Base-by-base conservation (phyloP, 2,888 invertebrate species). In the Mythimna lalbum region DNA sequence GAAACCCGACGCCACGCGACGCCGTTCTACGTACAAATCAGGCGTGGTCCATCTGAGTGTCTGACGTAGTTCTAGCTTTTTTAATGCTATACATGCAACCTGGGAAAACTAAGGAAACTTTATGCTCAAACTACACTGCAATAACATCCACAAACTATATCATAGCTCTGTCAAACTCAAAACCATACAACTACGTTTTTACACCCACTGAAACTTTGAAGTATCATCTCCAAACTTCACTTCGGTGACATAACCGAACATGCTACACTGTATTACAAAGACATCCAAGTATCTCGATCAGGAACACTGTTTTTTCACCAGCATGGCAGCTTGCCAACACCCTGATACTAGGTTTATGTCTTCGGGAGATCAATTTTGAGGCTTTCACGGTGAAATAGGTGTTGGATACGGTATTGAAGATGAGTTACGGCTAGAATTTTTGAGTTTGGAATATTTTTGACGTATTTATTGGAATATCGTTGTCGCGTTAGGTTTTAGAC, bases 321-420 rank as follows among this genome's bases (percentile, higher is more conserved):
- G 69, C 70, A 74, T 84, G 84, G 84, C 80, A 76, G 50, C 12
- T 21, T 75, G 86, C 86, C 86, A 85, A 49, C 72, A 27, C 59
- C 27, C 23, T 59, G 65, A 60, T 63, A 78, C 72, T 75, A 73
- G 55, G 71, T 78, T 79, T 84, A 79, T 62, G 67, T 79, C 81
- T 78, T 81, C 63, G 65, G 23, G 61, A 73, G 76, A 82, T 82
- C 74, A 81, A 70, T 78, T 80, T 80, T 65, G 76, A 69, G 68
- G 64, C 70, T 71, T 73, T 69, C 62, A 60, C 71, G 70, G 55
- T 62, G 52, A 78, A 73, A 75, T 84, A 57, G 73, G 76, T 70
- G 79, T 72, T 49, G 72, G 72, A 63, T 64, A 68, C 66, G 49
- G 21, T 63, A 57, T 21, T 23, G 21, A 6, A 56, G 56, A 73